Evolutionary conservation across 2,113 vertebrate genomes (phyloP).

Genomic region (Chascanopsetta lugubris): DNA sequence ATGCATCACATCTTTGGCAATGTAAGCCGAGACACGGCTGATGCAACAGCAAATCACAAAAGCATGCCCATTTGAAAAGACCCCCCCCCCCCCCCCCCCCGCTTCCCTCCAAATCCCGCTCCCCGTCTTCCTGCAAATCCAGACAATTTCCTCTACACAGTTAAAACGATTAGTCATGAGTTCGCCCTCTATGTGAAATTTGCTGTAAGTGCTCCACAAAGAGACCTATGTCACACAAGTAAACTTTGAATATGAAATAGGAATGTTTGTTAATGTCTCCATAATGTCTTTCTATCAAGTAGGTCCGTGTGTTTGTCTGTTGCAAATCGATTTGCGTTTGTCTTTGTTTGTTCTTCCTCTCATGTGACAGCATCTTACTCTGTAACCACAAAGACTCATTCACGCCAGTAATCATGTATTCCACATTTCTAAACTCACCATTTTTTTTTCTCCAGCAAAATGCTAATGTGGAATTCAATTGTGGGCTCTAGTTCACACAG

Average conservation of each 20-base stretch:
- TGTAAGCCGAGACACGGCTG: constrained; percentile 45
- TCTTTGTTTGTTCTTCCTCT: constrained; percentile 34
- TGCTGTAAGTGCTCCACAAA: constrained; percentile 29
- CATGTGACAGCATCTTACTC: constrained; percentile 32
- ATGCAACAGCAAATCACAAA: constrained; percentile 54
- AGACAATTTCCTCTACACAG: constrained; percentile 17
- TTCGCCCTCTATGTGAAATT: constrained; percentile 12
- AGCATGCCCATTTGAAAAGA: constrained; percentile 21
- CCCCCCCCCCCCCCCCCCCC: no score
- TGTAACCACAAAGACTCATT: constrained; percentile 9
- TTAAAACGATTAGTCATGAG: constrained; percentile 44
- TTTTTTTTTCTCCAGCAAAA: constrained; percentile 25
- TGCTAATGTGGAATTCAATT: constrained; percentile 51
- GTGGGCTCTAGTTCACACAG: constrained; percentile 30
- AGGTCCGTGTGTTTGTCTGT: constrained; percentile 36
- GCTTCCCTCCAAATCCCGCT: no score
- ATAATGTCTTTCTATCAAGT: constrained; percentile 29
- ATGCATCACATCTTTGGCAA: constrained; percentile 37
- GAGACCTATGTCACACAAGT: constrained; percentile 1
- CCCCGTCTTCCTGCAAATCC: constrained; percentile 22
- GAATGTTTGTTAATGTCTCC: constrained; percentile 21
- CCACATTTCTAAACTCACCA: constrained; percentile 16
- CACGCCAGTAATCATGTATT: neutral
- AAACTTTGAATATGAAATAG: constrained; percentile 10
- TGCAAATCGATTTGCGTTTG: constrained; percentile 41